These are phyloP conservation scores for Premnoplex brunnescens DNA, from an alignment of 2,797 vertebrate genomes.

Conservation along the genomic window DNA sequence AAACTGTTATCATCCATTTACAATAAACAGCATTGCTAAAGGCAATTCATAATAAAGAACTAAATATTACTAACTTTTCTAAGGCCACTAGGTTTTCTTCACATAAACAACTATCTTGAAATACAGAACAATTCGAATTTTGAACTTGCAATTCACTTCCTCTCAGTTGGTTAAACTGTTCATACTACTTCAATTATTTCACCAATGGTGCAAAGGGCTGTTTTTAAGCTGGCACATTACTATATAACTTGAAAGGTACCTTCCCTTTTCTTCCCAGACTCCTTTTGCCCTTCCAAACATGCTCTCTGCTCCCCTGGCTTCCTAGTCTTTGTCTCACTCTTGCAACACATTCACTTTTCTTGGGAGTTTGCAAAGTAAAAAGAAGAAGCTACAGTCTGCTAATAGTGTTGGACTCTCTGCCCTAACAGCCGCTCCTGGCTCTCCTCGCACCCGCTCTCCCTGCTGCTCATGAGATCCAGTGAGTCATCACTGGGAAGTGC, in stretches of 20 bases:
- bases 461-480: not conserved
- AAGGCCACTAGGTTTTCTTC: not conserved
- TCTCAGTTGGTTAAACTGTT: not conserved
- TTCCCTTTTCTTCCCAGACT: not conserved
- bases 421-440: not conserved
- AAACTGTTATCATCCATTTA: not conserved
- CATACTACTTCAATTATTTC: not conserved
- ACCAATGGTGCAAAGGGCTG: not conserved
- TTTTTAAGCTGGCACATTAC: not conserved
- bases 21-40: not conserved
- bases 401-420: not conserved
- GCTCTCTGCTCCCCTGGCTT: not conserved
- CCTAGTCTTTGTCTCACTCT: not conserved
- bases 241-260: not conserved
- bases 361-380: not conserved
- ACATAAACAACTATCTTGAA: not conserved
- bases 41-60: not conserved
- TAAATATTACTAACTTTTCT: not conserved
- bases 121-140: not conserved
- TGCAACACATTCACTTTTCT: not conserved
- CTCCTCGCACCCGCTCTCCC: not conserved
- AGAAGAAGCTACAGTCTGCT: not conserved
- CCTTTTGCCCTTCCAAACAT: not conserved
- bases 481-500: not conserved
- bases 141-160: not conserved